These are phyloP conservation scores for Aphrophora alni DNA, from an alignment of 2,888 invertebrate species.

Conservation along the genomic window DNA sequence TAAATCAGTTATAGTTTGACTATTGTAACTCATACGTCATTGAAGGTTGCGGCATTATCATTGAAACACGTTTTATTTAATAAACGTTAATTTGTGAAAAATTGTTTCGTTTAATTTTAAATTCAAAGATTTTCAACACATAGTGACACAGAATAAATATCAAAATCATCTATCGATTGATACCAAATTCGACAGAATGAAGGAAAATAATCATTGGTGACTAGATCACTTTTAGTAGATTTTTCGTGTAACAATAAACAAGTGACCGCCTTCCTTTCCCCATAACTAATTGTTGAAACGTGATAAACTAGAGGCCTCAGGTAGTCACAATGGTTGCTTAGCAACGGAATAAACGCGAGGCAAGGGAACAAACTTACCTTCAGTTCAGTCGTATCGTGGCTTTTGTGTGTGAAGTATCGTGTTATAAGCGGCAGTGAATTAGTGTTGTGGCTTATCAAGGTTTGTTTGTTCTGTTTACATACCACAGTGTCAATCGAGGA, in stretches of 20 bases:
- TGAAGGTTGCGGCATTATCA: too few species aligned
- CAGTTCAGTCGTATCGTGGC: not conserved
- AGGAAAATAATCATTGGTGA: too few species aligned
- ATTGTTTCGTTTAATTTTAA: too few species aligned
- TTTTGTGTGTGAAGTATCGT: not conserved
- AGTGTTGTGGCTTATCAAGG: not conserved
- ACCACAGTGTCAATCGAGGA: not conserved
- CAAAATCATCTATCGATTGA: too few species aligned
- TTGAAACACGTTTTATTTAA: too few species aligned
- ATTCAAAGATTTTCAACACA: too few species aligned
- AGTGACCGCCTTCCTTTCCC: not conserved
- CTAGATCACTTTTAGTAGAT: too few species aligned
- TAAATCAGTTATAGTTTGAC: too few species aligned
- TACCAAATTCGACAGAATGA: too few species aligned
- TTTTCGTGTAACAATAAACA: not conserved
- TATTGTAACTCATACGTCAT: too few species aligned
- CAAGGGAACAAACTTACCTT: not conserved
- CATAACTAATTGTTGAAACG: not conserved
- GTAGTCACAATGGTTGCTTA: not conserved
- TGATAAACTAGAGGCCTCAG: not conserved
- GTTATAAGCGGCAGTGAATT: not conserved
- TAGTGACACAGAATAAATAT: too few species aligned
- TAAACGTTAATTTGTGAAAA: too few species aligned
- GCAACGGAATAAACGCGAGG: not conserved
- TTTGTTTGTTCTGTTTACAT: constrained; percentile 2